Conservation (phyloP, 2,797 vertebrate species). For the Gymnoscopelus microlampas region DNA sequence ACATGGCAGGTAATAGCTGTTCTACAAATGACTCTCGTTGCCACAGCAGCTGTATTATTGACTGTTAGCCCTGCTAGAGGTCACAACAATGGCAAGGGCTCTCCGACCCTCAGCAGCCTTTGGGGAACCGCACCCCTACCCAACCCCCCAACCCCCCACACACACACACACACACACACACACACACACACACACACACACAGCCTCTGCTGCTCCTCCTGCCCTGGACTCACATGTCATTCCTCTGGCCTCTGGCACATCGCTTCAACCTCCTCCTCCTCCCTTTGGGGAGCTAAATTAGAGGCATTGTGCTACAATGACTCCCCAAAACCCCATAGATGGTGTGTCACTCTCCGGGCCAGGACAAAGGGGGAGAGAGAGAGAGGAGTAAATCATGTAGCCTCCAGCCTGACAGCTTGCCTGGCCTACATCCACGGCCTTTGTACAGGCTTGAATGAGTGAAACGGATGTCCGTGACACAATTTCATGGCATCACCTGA, state of each 20-base stretch:
- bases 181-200: slow-evolving; percentile 2
- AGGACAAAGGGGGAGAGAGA: slow-evolving; percentile 65
- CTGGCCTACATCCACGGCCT: slow-evolving; percentile 39
- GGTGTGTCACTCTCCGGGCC: slow-evolving; percentile 70
- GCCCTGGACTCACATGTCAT: slow-evolving; percentile 51
- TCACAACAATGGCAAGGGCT: slow-evolving; percentile 81
- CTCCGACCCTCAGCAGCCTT: slow-evolving; percentile 78
- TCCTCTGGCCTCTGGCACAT: slow-evolving; percentile 79
- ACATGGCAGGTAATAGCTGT: slow-evolving; percentile 37
- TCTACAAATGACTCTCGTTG: slow-evolving; percentile 48
- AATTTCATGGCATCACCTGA: slow-evolving; percentile 69
- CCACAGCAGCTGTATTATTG: slow-evolving; percentile 64
- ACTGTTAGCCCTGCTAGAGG: slow-evolving; percentile 75
- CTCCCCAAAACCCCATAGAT: slow-evolving; percentile 83
- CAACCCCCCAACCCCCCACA: slow-evolving; percentile 56
- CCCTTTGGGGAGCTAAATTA: slow-evolving; percentile 82
- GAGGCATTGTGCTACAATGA: slow-evolving; percentile 83
- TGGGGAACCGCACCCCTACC: slow-evolving; percentile 84
- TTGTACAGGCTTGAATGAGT: slow-evolving; percentile 50
- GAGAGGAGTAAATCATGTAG: slow-evolving; percentile 73
- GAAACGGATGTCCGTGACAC: slow-evolving; percentile 60
- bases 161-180: not conserved
- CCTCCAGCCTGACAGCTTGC: slow-evolving; percentile 58
- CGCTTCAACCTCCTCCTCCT: slow-evolving; percentile 69
- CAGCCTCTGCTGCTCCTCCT: not conserved